Evolutionary conservation across 2,888 invertebrate species (phyloP), one percentile per base, ranked within the genome.

Genomic region (Melieria crassipennis): DNA sequence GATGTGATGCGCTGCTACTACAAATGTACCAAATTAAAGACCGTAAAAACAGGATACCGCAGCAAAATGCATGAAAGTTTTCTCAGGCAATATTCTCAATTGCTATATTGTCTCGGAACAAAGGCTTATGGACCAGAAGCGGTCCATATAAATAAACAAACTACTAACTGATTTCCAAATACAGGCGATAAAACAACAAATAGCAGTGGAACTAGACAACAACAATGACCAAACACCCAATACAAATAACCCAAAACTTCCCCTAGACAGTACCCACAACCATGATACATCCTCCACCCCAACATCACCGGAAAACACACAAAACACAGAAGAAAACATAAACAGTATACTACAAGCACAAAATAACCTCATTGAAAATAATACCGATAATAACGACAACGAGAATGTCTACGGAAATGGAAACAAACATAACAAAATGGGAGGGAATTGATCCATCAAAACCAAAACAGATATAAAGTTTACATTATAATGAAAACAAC

Each of bases 401-500:
- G 30, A 13, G 7, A 57, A 13, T 57, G 30, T 7, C n/a, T 9
- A n/a, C n/a, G 9, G 30, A 13, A 13, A 57, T 57, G 1, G 4
- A 2, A 63, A 46, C 4, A 9, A 63, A 45, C 7, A 45, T 43
- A 7, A 63, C 47, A 46, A 63, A 48, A 63, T 63, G 63, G 63
- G 11, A 46, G 10, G 43, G 30, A 60, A 30, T 42, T 16, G 60
- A 60, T 11, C 30, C 45, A n/a, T 13, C 46, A 63, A 43, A 46
- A 6, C 11, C 48, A 46, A 3, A 4, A 63, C 63, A n/a, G 5
- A n/a, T 63, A 47, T 48, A 1, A 46, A 46, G 46, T 4, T 4
- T 63, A n/a, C 6, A 46, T 13, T 45, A 46, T 1, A 43, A 63
- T n/a, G 46, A 43, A 46, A 63, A 63, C 6, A 46, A n/a, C 5